Conservation (phyloP, 2,888 invertebrate species). For the Anticlea derivata region DNA sequence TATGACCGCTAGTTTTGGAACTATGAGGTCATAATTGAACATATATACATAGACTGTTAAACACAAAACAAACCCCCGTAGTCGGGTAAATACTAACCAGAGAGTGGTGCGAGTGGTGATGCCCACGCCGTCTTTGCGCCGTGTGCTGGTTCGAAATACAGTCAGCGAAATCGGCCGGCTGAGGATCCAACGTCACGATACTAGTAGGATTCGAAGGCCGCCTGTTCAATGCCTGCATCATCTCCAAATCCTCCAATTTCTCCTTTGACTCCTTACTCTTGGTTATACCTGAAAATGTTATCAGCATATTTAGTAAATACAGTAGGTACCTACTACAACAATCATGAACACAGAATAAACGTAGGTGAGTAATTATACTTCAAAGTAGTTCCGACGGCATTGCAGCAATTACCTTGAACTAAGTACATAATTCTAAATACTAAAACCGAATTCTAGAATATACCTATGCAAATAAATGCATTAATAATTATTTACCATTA, state of each 20-base stretch:
- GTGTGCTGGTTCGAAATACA: slow-evolving; percentile 85
- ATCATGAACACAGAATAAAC: neutral
- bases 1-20: no score
- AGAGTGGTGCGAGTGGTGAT: slow-evolving; percentile 68
- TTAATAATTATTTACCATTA: no score
- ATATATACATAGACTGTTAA: no score
- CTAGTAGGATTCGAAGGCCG: slow-evolving; percentile 71
- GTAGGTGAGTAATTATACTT: no score
- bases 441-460: no score
- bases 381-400: no score
- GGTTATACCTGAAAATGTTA: slow-evolving; percentile 79
- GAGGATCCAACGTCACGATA: slow-evolving; percentile 73
- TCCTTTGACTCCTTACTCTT: slow-evolving; percentile 85
- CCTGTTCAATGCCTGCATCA: slow-evolving; percentile 75
- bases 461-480: no score
- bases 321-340: neutral
- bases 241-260: slow-evolving; percentile 81
- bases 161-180: slow-evolving; percentile 82
- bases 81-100: slow-evolving; percentile 61
- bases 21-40: no score
- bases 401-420: no score
- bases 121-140: slow-evolving; percentile 73
- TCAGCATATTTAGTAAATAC: slow-evolving; percentile 11
- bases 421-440: no score
- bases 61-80: no score